These are phyloP conservation scores for Catharus minimus DNA, from an alignment of 2,113 vertebrate species.

Conservation along the genomic window DNA sequence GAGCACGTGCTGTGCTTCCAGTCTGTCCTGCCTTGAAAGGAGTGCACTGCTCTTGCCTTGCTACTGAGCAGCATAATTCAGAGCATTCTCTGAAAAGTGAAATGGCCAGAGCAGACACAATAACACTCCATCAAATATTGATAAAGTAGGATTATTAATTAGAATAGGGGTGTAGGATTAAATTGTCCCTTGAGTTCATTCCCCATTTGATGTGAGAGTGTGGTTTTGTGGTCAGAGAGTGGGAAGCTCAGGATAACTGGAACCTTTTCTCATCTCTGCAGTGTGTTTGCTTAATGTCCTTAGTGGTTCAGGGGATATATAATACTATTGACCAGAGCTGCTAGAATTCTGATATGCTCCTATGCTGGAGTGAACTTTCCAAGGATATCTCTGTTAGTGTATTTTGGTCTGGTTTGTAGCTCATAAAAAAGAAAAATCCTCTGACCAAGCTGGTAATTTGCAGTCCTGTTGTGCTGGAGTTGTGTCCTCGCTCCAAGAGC, in stretches of 20 bases:
- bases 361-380: background rate
- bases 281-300: background rate
- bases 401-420: background rate
- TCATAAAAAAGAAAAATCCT: background rate
- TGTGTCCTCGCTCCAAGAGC: background rate
- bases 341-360: background rate
- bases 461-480: background rate
- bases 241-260: constrained; percentile 46
- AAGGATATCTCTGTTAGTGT: background rate
- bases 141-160: constrained; percentile 60
- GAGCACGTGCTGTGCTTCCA: accelerated
- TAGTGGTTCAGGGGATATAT: background rate
- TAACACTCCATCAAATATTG: constrained; percentile 53
- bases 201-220: constrained; percentile 8
- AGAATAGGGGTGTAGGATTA: constrained; percentile 42
- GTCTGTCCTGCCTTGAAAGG: accelerated
- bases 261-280: constrained; percentile 30
- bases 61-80: background rate
- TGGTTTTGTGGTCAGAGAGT: constrained; percentile 31
- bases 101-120: constrained; percentile 22
- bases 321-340: background rate
- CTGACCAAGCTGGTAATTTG: background rate
- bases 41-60: background rate
- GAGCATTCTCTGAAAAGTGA: background rate
- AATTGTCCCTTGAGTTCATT: constrained; percentile 52